Conservation (phyloP, 2,888 invertebrate genomes). For the Conomelus anceps region DNA sequence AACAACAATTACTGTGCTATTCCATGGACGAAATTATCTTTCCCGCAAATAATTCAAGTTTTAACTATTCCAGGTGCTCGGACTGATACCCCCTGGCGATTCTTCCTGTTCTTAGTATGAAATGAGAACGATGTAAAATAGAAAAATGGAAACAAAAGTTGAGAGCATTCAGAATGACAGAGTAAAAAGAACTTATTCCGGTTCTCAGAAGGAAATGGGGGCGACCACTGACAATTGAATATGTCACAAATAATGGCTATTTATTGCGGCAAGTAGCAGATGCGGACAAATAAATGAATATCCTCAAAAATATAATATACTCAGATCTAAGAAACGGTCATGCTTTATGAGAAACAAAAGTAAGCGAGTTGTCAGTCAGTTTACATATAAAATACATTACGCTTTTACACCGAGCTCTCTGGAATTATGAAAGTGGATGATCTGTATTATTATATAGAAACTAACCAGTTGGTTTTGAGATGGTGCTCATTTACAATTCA, state of each 20-base stretch:
- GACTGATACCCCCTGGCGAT: background rate
- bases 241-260: background rate
- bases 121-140: background rate
- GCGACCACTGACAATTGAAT: background rate
- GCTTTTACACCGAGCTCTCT: background rate
- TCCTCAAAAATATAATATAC: background rate
- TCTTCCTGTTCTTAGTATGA: background rate
- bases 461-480: background rate
- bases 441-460: background rate
- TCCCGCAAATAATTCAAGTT: too few relatives aligned
- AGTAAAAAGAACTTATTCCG: background rate
- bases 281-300: background rate
- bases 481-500: background rate
- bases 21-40: background rate
- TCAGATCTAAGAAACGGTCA: background rate
- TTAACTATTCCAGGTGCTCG: background rate
- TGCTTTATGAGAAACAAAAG: too few relatives aligned
- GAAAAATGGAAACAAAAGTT: background rate
- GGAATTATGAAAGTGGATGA: background rate
- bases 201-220: background rate
- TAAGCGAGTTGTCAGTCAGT: background rate
- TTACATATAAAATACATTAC: background rate
- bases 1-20: background rate
- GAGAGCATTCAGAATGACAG: background rate
- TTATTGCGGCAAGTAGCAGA: background rate